Percentiles rank a stretch among this genome's conserved stretches.
Conservation (phyloP, 2,888 invertebrate genomes). For the Brachypalpus laphriformis region DNA sequence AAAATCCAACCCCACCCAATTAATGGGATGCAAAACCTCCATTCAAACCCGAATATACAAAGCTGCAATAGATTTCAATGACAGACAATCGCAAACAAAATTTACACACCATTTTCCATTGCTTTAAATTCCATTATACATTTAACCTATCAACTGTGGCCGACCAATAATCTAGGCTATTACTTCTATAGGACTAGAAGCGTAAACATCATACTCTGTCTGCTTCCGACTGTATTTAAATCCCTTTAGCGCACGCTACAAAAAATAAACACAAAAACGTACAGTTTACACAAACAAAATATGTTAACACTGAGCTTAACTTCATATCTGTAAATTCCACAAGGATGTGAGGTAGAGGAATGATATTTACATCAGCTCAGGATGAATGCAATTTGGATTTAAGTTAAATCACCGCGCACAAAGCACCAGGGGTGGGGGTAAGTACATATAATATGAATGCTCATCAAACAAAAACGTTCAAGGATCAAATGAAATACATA, state of each 20-base stretch:
- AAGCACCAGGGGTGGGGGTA: not conserved
- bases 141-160: not conserved
- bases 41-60: too few relatives aligned
- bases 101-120: not conserved
- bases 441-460: not conserved
- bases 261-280: not conserved
- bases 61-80: too few relatives aligned
- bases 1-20: too few relatives aligned
- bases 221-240: not conserved
- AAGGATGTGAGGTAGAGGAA: not conserved
- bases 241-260: not conserved
- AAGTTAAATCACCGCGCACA: slow-evolving; percentile 4
- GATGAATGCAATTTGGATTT: slow-evolving; percentile 8
- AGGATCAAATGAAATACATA: not conserved
- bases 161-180: not conserved
- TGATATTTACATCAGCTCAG: slow-evolving; percentile 13
- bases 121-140: not conserved
- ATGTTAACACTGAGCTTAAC: slow-evolving; percentile 10
- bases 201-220: too few relatives aligned
- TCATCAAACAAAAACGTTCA: not conserved
- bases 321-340: slow-evolving; percentile 8
- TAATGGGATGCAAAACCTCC: too few relatives aligned
- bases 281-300: not conserved
- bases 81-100: not conserved
- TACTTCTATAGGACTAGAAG: not conserved